A percentile compares a stretch with the other conserved stretches of the same genome.
Conservation (phyloP, 2,888 invertebrate species). For the Oxytorus armatus region DNA sequence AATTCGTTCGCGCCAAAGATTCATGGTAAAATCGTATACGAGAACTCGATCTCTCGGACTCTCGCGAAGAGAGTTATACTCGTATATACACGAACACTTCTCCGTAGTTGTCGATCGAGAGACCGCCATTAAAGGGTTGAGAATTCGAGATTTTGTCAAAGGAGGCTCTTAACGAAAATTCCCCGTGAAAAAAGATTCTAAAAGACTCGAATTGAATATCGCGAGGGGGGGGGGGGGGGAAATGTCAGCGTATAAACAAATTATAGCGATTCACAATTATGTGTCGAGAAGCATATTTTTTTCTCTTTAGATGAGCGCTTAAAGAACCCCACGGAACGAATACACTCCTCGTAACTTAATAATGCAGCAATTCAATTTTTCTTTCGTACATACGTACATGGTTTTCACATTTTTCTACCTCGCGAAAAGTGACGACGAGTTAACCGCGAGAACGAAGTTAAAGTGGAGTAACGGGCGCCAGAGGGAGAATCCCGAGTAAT, state of each 20-base stretch:
- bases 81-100: constrained; percentile 9
- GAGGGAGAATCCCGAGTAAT: constrained; percentile 60
- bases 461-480: constrained; percentile 44
- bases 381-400: neutral
- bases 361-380: constrained; percentile 8
- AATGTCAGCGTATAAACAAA: neutral
- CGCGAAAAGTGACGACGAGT: constrained; percentile 31
- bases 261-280: neutral
- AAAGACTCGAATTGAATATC: neutral
- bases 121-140: constrained; percentile 31
- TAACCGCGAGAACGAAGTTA: constrained; percentile 40
- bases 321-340: neutral
- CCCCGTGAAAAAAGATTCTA: neutral
- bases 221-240: neutral
- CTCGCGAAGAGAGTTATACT: neutral
- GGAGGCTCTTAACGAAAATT: neutral
- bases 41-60: constrained; percentile 26
- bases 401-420: constrained; percentile 10
- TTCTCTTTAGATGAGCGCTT: neutral
- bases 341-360: neutral
- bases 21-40: constrained; percentile 78
- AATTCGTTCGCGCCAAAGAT: constrained; percentile 80
- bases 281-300: constrained; percentile 6
- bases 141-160: neutral
- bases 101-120: constrained; percentile 11